phyloP scores from a whole-genome alignment of 2,888 invertebrate genomes.

The Oeneis ivallda region DNA sequence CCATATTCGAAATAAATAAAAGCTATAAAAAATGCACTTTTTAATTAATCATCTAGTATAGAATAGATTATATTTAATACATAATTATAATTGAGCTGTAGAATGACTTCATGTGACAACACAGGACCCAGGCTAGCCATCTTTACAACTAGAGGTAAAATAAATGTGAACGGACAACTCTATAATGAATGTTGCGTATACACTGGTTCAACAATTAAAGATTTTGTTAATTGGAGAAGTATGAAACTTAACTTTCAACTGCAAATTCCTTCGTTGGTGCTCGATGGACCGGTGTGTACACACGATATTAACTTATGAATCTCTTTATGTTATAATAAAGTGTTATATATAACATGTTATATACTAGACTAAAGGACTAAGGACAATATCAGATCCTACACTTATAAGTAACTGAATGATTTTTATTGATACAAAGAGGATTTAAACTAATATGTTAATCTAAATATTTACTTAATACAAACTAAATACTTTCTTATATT shows the following conservation, averaged over 20 bases:
- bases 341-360: background rate
- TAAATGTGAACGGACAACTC: no score
- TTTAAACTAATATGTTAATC: background rate
- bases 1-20: no score
- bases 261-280: background rate
- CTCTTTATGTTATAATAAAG: background rate
- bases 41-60: no score
- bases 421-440: background rate
- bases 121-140: no score
- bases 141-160: no score
- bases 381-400: background rate
- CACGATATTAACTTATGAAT: background rate
- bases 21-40: no score
- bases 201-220: background rate
- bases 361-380: background rate
- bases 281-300: background rate
- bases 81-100: no score
- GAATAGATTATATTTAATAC: no score
- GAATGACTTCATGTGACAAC: no score
- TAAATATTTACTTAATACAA: slow-evolving; percentile 2
- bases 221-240: background rate
- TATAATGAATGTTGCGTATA: no score
- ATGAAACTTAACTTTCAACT: background rate
- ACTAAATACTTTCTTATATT: slow-evolving; percentile 2
- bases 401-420: background rate